Evolutionary conservation across 2,888 invertebrate species (phyloP), one percentile per base, ranked within the genome.

Genomic region (Zonitis immaculata): DNA sequence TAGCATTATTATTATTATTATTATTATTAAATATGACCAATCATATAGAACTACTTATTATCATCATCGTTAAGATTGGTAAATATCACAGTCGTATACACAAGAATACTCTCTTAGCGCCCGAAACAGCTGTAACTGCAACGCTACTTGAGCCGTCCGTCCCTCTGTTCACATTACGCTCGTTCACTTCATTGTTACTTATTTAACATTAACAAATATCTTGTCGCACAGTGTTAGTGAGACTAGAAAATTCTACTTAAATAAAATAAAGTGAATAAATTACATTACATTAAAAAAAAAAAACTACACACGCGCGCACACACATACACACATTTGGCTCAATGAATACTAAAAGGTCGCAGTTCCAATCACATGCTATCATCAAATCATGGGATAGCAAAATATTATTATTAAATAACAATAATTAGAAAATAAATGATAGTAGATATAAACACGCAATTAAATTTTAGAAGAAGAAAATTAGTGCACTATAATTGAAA

Each of bases 101-200:
- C n/a, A 64, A 71, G 71, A 74, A 74, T 73, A 73, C 71, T 74
- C 32, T 32, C 73, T 74, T 74, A 75, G 74, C 73, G 70, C 68
- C 65, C 64, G 62, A 68, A 68, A 70, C 69, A 74, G 75, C 75
- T 75, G 75, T 74, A 75, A 75, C 75, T 75, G 73, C 75, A 75
- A 75, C 74, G 66, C 63, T 63, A 63, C 61, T 58, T 62, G 62
- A 64, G 65, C 66, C 62, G 59, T 49, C 32, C 28, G 2, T 5
- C 28, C 28, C 11, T 26, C 7, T 26, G 1, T 28, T 28, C 11
- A 28, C 28, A 28, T n/a, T n/a, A n/a, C n/a, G n/a, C n/a, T n/a
- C n/a, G n/a, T n/a, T n/a, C n/a, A n/a, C n/a, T n/a, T n/a, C n/a
- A n/a, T n/a, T n/a, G n/a, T n/a, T n/a, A n/a, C n/a, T n/a, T n/a